These are phyloP conservation scores for Agelas oroides DNA, from an alignment of 37 sponge, comb jelly and placozoan genomes.

Conservation along the genomic window DNA sequence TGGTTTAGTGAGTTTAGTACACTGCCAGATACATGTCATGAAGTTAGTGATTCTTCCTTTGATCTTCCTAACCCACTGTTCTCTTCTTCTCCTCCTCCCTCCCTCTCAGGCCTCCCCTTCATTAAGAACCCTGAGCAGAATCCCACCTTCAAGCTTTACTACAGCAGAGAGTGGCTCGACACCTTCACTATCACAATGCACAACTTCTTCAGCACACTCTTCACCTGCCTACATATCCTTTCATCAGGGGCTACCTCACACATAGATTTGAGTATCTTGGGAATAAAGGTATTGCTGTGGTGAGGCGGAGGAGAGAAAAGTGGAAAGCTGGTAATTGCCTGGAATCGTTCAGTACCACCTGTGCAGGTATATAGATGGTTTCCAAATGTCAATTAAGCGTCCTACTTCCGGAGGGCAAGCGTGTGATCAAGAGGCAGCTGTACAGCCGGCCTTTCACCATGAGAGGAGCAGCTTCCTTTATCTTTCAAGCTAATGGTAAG, in stretches of 20 bases:
- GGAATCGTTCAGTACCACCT: too few species aligned
- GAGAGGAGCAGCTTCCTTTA: too few species aligned
- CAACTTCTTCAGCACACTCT: conserved; percentile 94
- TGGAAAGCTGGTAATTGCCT: too few species aligned
- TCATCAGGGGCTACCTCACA: neutral
- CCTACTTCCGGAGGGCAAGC: too few species aligned
- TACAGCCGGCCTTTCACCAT: too few species aligned
- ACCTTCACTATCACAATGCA: conserved; percentile 80
- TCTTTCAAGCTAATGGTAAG: too few species aligned
- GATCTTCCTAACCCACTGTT: neutral
- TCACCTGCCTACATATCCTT: conserved; percentile 83
- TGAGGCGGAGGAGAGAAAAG: too few species aligned
- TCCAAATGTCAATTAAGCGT: too few species aligned
- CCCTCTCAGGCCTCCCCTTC: conserved; percentile 80
- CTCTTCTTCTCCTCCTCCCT: neutral
- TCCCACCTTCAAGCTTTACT: conserved; percentile 83
- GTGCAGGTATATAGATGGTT: too few species aligned
- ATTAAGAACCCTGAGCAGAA: conserved; percentile 81
- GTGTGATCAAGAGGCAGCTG: too few species aligned
- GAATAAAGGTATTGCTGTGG: too few species aligned
- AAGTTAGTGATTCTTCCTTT: neutral
- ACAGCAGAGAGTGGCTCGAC: conserved; percentile 85
- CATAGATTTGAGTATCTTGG: neutral
- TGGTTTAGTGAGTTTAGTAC: conserved; percentile 88
- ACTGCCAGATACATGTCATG: too few species aligned